phyloP scores from a whole-genome alignment of 2,113 vertebrate species.

The Equus przewalskii region DNA sequence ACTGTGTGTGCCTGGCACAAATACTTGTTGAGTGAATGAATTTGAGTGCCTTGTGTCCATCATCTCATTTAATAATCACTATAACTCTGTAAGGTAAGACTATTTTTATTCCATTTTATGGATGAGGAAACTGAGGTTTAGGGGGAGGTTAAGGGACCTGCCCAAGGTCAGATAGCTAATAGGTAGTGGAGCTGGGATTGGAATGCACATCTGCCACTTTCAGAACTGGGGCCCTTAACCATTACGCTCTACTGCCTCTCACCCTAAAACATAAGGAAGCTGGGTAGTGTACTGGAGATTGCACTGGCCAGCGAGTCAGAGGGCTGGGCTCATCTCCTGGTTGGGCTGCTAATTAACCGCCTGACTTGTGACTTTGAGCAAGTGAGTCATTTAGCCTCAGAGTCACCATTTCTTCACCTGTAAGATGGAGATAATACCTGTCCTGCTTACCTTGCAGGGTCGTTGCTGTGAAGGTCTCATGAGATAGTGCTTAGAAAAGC shows the following conservation, averaged over 20 bases:
- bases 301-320: background rate
- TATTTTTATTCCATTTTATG: background rate
- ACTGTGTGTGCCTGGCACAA: background rate
- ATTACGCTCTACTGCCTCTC: background rate
- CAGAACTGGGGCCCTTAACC: background rate
- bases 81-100: background rate
- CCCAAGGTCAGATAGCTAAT: background rate
- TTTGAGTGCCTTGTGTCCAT: background rate
- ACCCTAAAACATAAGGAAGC: background rate
- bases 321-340: background rate
- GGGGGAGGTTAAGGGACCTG: background rate
- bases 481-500: background rate
- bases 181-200: background rate
- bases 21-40: constrained; percentile 12
- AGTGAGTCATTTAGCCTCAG: background rate
- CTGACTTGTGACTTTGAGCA: constrained; percentile 16
- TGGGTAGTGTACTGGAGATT: background rate
- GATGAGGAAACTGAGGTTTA: background rate
- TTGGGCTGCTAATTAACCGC: background rate
- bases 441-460: background rate
- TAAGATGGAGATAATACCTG: background rate
- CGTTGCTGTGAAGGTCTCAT: background rate
- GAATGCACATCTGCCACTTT: background rate
- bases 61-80: background rate
- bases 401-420: background rate